Base-by-base conservation (phyloP, 30 jellyfish, hydroid and myxozoan genomes). In the Aurelia sp. region DNA sequence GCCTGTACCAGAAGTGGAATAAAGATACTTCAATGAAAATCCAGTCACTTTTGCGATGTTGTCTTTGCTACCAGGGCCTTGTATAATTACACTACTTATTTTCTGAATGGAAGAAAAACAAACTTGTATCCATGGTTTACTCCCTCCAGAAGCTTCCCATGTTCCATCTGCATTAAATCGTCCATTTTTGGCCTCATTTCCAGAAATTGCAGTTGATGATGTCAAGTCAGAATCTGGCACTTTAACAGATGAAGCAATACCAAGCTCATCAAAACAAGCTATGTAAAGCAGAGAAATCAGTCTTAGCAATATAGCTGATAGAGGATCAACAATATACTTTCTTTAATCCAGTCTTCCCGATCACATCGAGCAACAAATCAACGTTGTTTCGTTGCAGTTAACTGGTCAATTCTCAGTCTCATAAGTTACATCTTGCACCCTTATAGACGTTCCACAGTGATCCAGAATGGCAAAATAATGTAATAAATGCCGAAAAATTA, bases 41-140 rank as follows among this genome's bases (percentile, higher is more conserved):
- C 69, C 78, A 12, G 72, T 74, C 21, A 76, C 95, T 15, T 48
- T 55, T 41, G 95, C 89, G 19, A 84, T 8, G 18, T 72, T 72
- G 12, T 75, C 85, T 13, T 16, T 19, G 62, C 67, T 74, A 18
- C 95, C 95, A 10, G 57, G 80, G 18, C 95, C 95, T 74, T 86
- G 95, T 0, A 86, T 76, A 24, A 86, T 67, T 41, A 86, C 61
- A 13, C 78, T 71, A n/a, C 75, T 72, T 27, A 86, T 18, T 40
- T 67, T 86, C 6, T 63, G 78, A 3, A 53, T 74, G 13, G 78
- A 12, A 3, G 85, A n/a, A 0, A 76, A 57, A 53, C 95, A 86
- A 22, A 76, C 80, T 58, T 86, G 89, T 44, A 86, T 86, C 95
- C 95, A 86, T 35, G 93, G 93, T 31, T 84, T 84, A 55, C 15